These are phyloP conservation scores for Eledona agricola DNA, from an alignment of 2,888 invertebrate genomes.

Conservation along the genomic window DNA sequence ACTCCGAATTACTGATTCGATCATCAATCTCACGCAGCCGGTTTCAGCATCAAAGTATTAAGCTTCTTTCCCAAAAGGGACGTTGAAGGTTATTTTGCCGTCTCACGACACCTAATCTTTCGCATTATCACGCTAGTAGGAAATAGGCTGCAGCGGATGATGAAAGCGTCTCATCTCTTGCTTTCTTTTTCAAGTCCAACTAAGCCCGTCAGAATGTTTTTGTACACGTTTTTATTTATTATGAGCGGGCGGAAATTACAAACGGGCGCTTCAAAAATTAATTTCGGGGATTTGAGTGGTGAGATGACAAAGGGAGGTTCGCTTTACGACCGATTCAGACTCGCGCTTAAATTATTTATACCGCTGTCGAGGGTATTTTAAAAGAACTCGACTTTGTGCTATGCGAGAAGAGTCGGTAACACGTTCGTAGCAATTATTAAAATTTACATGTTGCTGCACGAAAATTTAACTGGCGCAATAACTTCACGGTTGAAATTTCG, in stretches of 20 bases:
- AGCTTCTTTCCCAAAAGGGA: constrained; percentile 17
- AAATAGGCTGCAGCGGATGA: constrained; percentile 4
- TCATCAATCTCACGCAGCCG: constrained; percentile 20
- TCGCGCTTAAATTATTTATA: no score
- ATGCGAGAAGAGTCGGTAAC: no score
- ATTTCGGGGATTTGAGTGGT: constrained; percentile 15
- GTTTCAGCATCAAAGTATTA: constrained; percentile 9
- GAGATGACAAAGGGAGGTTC: no score
- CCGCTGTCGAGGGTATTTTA: no score
- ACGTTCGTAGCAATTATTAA: no score
- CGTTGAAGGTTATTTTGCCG: constrained; percentile 27
- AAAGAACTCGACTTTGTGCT: no score
- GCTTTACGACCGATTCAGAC: no score
- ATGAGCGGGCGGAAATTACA: constrained; percentile 12
- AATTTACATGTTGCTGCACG: no score
- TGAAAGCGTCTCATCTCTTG: not conserved
- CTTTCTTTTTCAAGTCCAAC: constrained; percentile 5
- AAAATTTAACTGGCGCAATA: no score
- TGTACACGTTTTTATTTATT: constrained; percentile 19
- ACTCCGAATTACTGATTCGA: constrained; percentile 7
- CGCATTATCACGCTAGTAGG: constrained; percentile 27
- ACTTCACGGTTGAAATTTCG: no score
- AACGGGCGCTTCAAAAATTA: constrained; percentile 6
- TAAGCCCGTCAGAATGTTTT: constrained; percentile 12
- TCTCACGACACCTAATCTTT: constrained; percentile 29